Percentiles rank a stretch among this genome's conserved stretches.
Evolutionary conservation across 1,140 invertebrate species (phyloP).

Genomic region (Anastatus disparis): DNA sequence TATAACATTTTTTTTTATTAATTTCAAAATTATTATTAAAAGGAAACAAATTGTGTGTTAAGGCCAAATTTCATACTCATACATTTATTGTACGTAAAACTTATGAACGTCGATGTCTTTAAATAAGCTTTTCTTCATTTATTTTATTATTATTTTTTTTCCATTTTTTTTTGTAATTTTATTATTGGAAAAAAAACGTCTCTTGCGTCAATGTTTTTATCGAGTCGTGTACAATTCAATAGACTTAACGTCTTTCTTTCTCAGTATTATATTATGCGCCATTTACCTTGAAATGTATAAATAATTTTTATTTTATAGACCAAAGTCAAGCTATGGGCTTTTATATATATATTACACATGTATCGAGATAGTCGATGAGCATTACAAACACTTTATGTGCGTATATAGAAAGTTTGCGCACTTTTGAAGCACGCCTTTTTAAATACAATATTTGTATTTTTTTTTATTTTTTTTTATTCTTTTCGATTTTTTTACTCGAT

Average conservation of each 20-base stretch:
- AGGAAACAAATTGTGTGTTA: conserved; percentile 39
- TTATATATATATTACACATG: not conserved
- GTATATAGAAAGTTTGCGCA: not conserved
- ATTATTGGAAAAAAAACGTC: conserved; percentile 35
- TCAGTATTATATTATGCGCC: not conserved
- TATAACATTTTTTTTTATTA: conserved; percentile 35
- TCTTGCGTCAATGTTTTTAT: conserved; percentile 38
- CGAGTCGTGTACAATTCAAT: conserved; percentile 16
- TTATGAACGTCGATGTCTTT: conserved; percentile 40
- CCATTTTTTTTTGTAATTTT: too few species aligned
- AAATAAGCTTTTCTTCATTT: conserved; percentile 26
- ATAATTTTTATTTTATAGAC: conserved; percentile 24
- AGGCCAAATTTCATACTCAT: conserved; percentile 42
- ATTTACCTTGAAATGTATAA: conserved; percentile 28
- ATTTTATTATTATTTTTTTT: not conserved
- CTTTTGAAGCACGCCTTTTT: conserved; percentile 10
- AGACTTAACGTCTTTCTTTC: not conserved
- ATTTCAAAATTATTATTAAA: conserved; percentile 38
- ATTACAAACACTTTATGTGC: not conserved
- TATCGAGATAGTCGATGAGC: too few species aligned
- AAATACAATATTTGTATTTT: not conserved
- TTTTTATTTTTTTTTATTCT: too few species aligned
- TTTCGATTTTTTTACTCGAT: too few species aligned
- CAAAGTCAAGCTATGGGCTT: not conserved
- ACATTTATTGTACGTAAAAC: conserved; percentile 44